Evolutionary conservation across 92 coral and sea anemone genomes (phyloP), one percentile per base, ranked within the genome.

Genomic region (Palythoa grandis): DNA sequence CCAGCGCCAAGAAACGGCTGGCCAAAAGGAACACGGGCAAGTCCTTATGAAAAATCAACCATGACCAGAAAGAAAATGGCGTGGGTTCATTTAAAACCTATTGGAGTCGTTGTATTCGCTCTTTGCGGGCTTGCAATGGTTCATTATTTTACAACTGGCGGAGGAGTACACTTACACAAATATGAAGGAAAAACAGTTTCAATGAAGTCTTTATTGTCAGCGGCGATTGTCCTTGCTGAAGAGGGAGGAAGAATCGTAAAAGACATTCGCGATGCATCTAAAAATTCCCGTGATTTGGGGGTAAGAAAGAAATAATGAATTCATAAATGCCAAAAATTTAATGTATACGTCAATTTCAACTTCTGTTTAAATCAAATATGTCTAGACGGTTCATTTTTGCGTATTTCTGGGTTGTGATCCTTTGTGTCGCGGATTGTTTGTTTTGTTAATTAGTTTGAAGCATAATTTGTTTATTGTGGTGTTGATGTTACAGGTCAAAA

Each of bases 71-170:
- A 80, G 43, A 80, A 66, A 16, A 80, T 80, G 85, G 74, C 85
- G 24, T 24, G 74, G 35, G 74, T 80, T 8, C 85, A 80, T 23
- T 53, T 80, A 39, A 80, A 80, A 22, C 85, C 85, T 1, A 66
- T 80, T 24, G 85, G 85, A 17, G 85, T 43, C 19, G 70, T 80
- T 5, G 66, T 80, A 39, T 80, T 80, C 47, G 25, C 66, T 20
- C 85, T 80, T 80, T 80, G 85, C 22, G 85, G 85, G 0, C 14
- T 80, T 50, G 74, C 85, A 65, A 67, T 80, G 48, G 22, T 80
- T 80, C 66, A 66, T 66, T 80, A 80, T 80, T 80, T 80, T 40
- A 80, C 85, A 22, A 80, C 85, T n/a, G 85, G 85, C 37, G 85
- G 85, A 66, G 85, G 85, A 16, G 85, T 66, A 22, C 85, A 80